Conservation (phyloP, 2,113 vertebrate species). For the Brienomyrus brachyistius region DNA sequence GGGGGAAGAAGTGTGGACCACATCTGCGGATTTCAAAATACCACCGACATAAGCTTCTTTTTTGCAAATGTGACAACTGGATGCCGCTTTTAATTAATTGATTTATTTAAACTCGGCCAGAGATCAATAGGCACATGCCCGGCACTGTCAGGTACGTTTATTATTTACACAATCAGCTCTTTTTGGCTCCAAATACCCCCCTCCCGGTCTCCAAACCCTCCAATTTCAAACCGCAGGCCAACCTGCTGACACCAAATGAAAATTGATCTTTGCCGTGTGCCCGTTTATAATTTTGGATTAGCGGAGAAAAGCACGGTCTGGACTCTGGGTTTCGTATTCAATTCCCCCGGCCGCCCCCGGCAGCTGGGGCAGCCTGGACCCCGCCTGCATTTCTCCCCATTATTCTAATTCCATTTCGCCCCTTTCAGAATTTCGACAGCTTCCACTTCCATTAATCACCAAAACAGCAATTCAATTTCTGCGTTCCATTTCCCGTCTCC, state of each 20-base stretch:
- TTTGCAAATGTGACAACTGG: background rate
- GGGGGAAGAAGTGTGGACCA: background rate
- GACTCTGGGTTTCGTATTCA: background rate
- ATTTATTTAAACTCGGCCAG: background rate
- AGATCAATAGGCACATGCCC: background rate
- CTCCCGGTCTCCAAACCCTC: background rate
- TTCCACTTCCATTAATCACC: constrained; percentile 17
- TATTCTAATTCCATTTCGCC: constrained; percentile 17
- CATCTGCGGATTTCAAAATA: background rate
- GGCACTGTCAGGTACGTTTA: background rate
- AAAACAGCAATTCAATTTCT: constrained; percentile 19
- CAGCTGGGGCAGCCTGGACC: background rate
- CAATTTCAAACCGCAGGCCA: background rate
- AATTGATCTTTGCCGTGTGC: background rate
- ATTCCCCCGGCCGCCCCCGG: background rate
- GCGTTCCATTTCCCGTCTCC: constrained; percentile 7
- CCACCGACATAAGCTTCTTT: background rate
- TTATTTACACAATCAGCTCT: background rate
- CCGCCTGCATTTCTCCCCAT: background rate
- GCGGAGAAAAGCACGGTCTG: background rate
- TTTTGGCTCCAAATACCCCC: background rate
- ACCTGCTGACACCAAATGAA: constrained; percentile 8
- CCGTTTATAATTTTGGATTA: background rate
- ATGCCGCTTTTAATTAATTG: background rate
- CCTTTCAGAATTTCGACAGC: constrained; percentile 17